Evolutionary conservation across 2,888 invertebrate genomes (phyloP).

Genomic region (Rhagophthalmus giganteus): DNA sequence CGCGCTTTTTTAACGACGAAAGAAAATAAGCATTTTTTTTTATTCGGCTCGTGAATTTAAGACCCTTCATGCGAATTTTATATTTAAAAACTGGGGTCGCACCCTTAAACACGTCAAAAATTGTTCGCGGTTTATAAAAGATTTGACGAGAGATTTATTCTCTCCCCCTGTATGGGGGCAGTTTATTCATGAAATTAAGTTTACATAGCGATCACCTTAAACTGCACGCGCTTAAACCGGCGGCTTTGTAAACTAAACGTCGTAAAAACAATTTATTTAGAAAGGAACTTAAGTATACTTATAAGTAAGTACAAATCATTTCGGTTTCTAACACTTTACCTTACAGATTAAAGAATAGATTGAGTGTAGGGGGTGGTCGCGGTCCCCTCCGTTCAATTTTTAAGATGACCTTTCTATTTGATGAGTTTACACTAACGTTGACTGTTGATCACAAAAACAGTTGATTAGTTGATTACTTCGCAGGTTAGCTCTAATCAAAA

Average conservation of each 20-base stretch:
- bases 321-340: no score
- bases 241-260: slow-evolving; percentile 2
- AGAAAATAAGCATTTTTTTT: slow-evolving; percentile 27
- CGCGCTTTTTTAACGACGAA: slow-evolving; percentile 9
- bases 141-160: slow-evolving; percentile 51
- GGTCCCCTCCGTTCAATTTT: no score
- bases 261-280: no score
- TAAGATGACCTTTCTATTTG: no score
- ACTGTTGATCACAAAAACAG: no score
- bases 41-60: slow-evolving; percentile 31
- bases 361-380: no score
- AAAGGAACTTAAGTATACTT: no score
- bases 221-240: neutral
- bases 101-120: slow-evolving; percentile 51
- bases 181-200: slow-evolving; percentile 25
- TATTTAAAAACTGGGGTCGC: slow-evolving; percentile 48
- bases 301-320: no score
- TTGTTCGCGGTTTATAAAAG: slow-evolving; percentile 54
- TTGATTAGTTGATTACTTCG: no score
- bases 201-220: slow-evolving; percentile 26
- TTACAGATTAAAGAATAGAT: no score
- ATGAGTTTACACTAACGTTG: no score
- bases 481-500: no score
- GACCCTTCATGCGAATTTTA: slow-evolving; percentile 44
- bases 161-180: slow-evolving; percentile 5